Evolutionary conservation across 2,797 vertebrate species (phyloP).

Genomic region (Eutrigla gurnardus): DNA sequence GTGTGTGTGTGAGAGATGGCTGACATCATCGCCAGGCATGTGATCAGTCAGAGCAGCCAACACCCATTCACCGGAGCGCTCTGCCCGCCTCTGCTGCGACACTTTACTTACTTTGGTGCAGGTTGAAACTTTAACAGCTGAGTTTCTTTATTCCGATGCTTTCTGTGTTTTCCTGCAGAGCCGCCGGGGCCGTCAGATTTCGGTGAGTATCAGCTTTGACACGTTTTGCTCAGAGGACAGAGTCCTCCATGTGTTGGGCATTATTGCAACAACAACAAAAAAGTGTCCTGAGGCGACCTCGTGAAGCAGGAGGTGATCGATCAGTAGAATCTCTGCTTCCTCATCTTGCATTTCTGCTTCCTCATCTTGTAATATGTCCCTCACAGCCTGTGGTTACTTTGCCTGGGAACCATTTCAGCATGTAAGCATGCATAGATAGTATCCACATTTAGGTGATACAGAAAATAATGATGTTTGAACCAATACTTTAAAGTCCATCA

Average conservation of each 20-base stretch:
- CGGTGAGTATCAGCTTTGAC: conserved; percentile 53
- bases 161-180: conserved; percentile 51
- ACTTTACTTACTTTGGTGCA: not conserved
- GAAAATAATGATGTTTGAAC: not conserved
- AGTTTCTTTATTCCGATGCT: not conserved
- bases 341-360: not conserved
- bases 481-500: not conserved
- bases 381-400: not conserved
- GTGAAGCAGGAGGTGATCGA: conserved; percentile 11
- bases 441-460: too few species aligned
- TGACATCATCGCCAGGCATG: conserved; percentile 55
- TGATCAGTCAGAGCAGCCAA: conserved; percentile 62
- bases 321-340: conserved; percentile 19
- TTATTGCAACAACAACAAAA: not conserved
- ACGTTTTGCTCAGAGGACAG: not conserved
- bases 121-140: not conserved
- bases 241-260: not conserved
- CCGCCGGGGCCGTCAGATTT: conserved; percentile 33
- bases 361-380: not conserved
- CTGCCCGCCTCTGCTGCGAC: not conserved
- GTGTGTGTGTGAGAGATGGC: not conserved
- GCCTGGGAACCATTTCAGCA: not conserved
- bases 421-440: too few species aligned
- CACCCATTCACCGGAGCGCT: conserved; percentile 55
- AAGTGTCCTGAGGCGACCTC: conserved; percentile 11